Base-by-base conservation (phyloP, 2,797 vertebrate genomes). In the Pseudochirops corinnae region DNA sequence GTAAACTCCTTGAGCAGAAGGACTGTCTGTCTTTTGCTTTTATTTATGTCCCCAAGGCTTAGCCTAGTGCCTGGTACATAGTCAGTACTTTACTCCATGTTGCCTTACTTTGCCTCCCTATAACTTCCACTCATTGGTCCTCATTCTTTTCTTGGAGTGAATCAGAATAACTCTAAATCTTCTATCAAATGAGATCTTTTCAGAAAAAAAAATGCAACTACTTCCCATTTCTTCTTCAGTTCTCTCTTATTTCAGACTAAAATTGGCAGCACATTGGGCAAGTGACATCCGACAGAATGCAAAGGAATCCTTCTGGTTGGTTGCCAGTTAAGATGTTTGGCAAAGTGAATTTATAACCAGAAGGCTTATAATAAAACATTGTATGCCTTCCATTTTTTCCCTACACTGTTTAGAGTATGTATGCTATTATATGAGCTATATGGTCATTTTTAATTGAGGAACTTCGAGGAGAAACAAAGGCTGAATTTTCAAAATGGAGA, bases 371-470 rank as follows among this genome's bases (percentile, higher is more conserved):
- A 91, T 91, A 6, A 94, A 28, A 74, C 55, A 14, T n/a, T 90
- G 13, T 46, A 90, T 50, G 1, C 46, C 91, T 96, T 94, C 0
- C 39, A 55, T 93, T 93, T 93, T 16, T 16, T 28, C 1, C 33
- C 62, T 50, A 57, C 50, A 93, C n/a, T 93, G 13, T 18, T 9
- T 96, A 12, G 3, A 62, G 87, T 3, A 56, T 94, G n/a, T 82
- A 46, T 14, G 28, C 39, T 9, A 90, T 90, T 53, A 90, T 67
- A 93, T 90, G 52, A 67, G 74, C 55, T 90, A 5, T 87, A 6
- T 87, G 92, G 56, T 3, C 58, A 92, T 95, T 95, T 95, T 90
- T 58, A 90, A 93, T 67, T 91, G 26, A 7, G 29, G 91, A 74
- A 87, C 52, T 57, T 96, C 12, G 46, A 55, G 39, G 92, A n/a